Evolutionary conservation across 2,888 invertebrate species (phyloP).

Genomic region (Trachelus troglodyta): DNA sequence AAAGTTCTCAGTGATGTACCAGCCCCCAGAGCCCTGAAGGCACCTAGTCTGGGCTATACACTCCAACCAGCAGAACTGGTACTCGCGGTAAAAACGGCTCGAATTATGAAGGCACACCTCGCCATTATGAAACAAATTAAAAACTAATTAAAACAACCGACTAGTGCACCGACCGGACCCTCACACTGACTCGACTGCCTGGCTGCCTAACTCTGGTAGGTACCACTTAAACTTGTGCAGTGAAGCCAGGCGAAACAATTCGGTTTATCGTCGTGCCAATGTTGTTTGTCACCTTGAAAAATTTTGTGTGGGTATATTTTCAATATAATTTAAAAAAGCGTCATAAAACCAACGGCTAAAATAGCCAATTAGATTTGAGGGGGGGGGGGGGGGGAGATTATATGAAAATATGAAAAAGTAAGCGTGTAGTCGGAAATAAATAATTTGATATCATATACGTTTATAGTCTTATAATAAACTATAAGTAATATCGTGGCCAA

Average conservation of each 20-base stretch:
- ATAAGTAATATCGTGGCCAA: neutral
- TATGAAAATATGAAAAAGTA: neutral
- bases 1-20: constrained; percentile 56
- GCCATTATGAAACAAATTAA: constrained; percentile 59
- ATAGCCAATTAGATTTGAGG: neutral
- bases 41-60: constrained; percentile 32
- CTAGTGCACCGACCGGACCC: constrained; percentile 4
- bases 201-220: constrained; percentile 4
- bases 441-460: neutral
- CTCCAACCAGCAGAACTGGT: constrained; percentile 22
- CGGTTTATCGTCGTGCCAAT: neutral
- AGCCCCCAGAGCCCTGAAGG: constrained; percentile 46
- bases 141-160: constrained; percentile 59
- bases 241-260: neutral
- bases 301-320: neutral
- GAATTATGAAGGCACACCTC: constrained; percentile 53
- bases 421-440: neutral
- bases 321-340: neutral
- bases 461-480: neutral
- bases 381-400: neutral
- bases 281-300: neutral
- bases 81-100: constrained; percentile 45
- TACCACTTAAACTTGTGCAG: neutral
- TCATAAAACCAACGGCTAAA: neutral
- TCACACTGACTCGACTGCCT: neutral